Evolutionary conservation across 2,797 vertebrate genomes (phyloP).

Genomic region (Huso huso): DNA sequence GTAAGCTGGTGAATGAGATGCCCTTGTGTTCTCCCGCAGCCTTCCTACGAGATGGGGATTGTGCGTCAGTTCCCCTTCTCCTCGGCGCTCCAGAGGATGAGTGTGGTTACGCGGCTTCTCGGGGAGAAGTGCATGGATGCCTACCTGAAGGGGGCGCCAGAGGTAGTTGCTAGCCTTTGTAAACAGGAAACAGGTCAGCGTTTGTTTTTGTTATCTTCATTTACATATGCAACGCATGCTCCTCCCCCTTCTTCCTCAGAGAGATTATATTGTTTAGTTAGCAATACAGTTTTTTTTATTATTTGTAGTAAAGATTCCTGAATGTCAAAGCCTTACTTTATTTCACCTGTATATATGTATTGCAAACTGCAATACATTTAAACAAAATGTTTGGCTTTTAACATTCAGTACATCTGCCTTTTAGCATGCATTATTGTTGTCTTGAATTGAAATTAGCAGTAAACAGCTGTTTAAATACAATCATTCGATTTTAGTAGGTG

Average conservation of each 20-base stretch:
- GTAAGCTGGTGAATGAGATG: neutral
- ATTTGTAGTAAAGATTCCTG: too few species aligned
- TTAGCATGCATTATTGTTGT: constrained; percentile 2
- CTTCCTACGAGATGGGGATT: constrained; percentile 86
- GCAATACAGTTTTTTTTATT: too few species aligned
- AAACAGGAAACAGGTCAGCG: constrained; percentile 79
- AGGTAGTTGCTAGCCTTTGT: constrained; percentile 84
- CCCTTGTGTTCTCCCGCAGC: constrained; percentile 43
- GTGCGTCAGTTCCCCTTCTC: constrained; percentile 97
- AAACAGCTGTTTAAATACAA: neutral
- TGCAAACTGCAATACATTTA: neutral
- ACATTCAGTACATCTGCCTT: neutral
- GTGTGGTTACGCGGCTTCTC: constrained; percentile 77
- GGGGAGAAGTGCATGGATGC: constrained; percentile 93
- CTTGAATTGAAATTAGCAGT: neutral
- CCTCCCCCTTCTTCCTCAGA: neutral
- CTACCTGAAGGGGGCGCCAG: constrained; percentile 90
- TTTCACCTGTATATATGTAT: neutral
- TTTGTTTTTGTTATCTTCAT: neutral
- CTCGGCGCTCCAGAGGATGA: constrained; percentile 88
- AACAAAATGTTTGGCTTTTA: neutral
- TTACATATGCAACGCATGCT: neutral
- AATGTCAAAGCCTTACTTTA: neutral
- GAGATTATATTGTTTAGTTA: neutral
- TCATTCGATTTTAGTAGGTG: neutral